These are phyloP conservation scores for Muricea muricata DNA, from an alignment of 92 coral and sea anemone genomes.

Conservation along the genomic window DNA sequence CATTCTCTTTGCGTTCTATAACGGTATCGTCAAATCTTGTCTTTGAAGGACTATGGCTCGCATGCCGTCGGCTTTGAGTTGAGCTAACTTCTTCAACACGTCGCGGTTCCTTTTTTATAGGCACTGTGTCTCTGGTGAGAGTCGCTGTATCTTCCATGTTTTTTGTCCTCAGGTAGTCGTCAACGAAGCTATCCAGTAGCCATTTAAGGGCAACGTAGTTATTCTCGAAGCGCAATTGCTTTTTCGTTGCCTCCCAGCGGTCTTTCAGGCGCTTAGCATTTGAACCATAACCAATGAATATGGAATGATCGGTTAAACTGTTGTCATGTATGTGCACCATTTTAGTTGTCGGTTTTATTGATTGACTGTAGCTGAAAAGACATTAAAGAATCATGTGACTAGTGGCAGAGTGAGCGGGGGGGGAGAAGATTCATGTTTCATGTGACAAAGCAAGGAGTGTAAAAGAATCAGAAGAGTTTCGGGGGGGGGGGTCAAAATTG, in stretches of 20 bases:
- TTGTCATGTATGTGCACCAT: neutral
- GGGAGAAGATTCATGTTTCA: too few relatives aligned
- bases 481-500: too few relatives aligned
- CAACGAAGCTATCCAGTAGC: conserved; percentile 43
- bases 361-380: conserved; percentile 1
- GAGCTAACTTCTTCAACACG: neutral
- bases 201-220: conserved; percentile 39
- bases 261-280: conserved; percentile 36
- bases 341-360: conserved; percentile 5
- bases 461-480: too few relatives aligned
- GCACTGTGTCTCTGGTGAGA: neutral
- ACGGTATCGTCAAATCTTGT: neutral
- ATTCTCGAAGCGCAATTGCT: conserved; percentile 33
- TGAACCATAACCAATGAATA: conserved; percentile 40
- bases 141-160: conserved; percentile 32
- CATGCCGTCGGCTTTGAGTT: conserved; percentile 2
- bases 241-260: conserved; percentile 45
- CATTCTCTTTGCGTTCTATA: neutral
- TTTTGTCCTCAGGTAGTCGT: conserved; percentile 30
- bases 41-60: conserved; percentile 18
- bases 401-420: too few relatives aligned
- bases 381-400: neutral
- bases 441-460: too few relatives aligned
- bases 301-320: conserved; percentile 19
- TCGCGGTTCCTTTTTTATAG: neutral